Evolutionary conservation across 1,140 invertebrate species (phyloP).

Genomic region (Dolichoris vasculosae): DNA sequence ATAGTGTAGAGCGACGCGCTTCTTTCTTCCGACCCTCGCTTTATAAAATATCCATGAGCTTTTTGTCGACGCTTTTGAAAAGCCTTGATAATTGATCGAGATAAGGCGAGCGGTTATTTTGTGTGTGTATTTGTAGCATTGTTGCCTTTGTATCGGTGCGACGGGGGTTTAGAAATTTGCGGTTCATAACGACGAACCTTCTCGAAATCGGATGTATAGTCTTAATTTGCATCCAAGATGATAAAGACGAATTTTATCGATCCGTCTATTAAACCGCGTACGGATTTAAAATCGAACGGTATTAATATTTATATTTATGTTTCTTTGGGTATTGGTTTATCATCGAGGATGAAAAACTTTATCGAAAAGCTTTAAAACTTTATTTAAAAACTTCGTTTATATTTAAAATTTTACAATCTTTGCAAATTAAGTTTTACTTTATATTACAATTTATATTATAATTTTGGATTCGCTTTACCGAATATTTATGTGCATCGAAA

Average conservation of each 20-base stretch:
- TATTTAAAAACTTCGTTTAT: too few species aligned
- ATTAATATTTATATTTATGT: background rate
- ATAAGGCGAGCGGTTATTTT: background rate
- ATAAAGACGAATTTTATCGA: background rate
- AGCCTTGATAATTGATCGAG: background rate
- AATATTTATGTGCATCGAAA: too few species aligned
- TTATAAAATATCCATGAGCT: background rate
- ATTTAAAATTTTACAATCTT: too few species aligned
- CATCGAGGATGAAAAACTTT: too few species aligned
- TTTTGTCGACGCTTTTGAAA: background rate
- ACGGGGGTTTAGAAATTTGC: background rate
- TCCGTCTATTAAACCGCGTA: background rate
- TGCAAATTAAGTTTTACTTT: too few species aligned
- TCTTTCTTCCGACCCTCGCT: background rate
- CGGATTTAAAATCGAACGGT: too few species aligned
- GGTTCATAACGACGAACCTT: background rate
- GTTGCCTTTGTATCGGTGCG: background rate
- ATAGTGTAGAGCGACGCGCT: background rate
- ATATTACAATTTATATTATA: too few species aligned
- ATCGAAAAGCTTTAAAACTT: too few species aligned
- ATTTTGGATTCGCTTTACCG: too few species aligned
- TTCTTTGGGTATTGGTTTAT: too few species aligned
- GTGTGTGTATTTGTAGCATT: background rate
- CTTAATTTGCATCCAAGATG: background rate
- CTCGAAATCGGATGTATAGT: background rate